Conservation (phyloP, 2,888 invertebrate genomes). For the Sphecodes monilicornis region DNA sequence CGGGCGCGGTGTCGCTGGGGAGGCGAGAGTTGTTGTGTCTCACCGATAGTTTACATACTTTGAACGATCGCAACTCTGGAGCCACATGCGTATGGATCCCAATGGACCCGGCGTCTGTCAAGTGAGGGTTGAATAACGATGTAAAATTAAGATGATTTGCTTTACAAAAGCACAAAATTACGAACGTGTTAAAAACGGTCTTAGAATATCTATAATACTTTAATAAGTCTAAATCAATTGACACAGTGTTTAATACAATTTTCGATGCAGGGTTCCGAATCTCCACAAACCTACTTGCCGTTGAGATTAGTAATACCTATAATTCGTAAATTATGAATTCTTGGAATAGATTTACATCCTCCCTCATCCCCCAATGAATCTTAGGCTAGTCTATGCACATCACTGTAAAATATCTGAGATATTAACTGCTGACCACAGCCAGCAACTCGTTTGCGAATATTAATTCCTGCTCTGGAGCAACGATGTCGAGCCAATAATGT, state of each 20-base stretch:
- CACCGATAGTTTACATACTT: no score
- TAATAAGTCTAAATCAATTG: not conserved
- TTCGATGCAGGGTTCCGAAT: not conserved
- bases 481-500: constrained; percentile 33
- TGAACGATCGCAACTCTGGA: no score
- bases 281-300: not conserved
- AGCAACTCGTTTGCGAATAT: constrained; percentile 48
- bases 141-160: no score
- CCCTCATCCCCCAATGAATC: not conserved
- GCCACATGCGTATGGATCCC: no score
- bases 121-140: not conserved
- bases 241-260: not conserved
- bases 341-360: constrained; percentile 1
- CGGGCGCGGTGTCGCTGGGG: no score
- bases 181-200: not conserved
- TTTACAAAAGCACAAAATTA: not conserved
- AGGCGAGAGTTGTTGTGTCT: no score
- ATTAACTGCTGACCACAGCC: constrained; percentile 56
- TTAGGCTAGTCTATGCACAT: not conserved
- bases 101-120: not conserved
- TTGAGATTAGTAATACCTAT: not conserved
- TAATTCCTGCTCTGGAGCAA: constrained; percentile 59
- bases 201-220: not conserved
- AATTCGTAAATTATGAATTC: not conserved
- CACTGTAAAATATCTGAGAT: constrained; percentile 13